Base-by-base conservation (phyloP, 2,113 vertebrate genomes). In the Synchiropus splendidus region DNA sequence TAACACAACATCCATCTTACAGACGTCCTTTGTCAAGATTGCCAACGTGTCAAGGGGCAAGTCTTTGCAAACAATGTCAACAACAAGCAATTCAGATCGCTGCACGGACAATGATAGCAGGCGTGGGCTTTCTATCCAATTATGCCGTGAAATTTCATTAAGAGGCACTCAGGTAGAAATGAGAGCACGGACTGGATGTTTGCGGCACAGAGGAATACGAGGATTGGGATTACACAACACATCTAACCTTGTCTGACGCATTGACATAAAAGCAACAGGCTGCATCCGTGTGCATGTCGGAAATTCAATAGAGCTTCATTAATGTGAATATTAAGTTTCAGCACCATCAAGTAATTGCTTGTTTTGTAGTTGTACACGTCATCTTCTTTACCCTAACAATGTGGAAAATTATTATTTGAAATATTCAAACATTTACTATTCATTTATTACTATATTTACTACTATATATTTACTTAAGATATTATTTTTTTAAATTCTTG, bases 101-200 rank as follows among this genome's bases (percentile, higher is more conserved):
- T 68, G 64, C 64, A 48, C 61, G 66, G 67, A 65, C 76, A 64
- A 73, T 46, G 70, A 70, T 66, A 53, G 76, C 62, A 76, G 64
- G 59, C 68, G 48, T 51, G 16, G 61, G 55, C 58, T 70, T 70
- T 69, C 72, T 67, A 78, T 83, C 74, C 70, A 83, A 77, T 83
- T 83, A 78, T 75, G 49, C 52, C 46, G 58, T 18, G 61, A 64
- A 78, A 81, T 81, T 75, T 77, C 72, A 83, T 81, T 83, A 66
- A 54, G 61, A 60, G 45, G 48, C 70, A 67, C 67, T 72, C 77
- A 74, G 74, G 74, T 79, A 74, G 75, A 79, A 75, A 63, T 45
- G 55, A 64, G 58, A 55, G 64, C 16, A 38, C 44, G 48, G 65
- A 64, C 58, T 61, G 50, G 52, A 37, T 52, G 21, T 52, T 47